phyloP scores from a whole-genome alignment of 2,888 invertebrate genomes.

The Volucella inflata region DNA sequence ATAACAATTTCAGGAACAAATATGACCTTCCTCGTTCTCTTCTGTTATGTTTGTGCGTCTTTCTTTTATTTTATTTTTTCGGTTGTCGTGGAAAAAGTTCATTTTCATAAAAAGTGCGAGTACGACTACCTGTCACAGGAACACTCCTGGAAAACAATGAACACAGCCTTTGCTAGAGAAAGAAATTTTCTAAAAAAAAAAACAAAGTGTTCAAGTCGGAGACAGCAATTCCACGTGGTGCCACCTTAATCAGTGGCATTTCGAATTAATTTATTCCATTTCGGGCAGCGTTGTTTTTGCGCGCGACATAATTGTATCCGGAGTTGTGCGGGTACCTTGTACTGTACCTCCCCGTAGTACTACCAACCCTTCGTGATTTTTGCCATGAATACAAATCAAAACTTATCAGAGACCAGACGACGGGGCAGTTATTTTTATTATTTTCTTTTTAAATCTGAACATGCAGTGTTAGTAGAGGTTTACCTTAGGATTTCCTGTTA shows the following conservation, averaged over 20 bases:
- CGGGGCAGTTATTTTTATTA: constrained; percentile 12
- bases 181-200: not conserved
- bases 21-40: constrained; percentile 26
- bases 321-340: constrained; percentile 11
- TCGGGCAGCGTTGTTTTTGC: not conserved
- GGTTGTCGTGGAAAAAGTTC: constrained; percentile 41
- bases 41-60: not conserved
- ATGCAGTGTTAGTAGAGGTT: no score
- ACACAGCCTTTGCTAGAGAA: not conserved
- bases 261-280: constrained; percentile 68
- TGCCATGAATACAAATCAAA: constrained; percentile 50
- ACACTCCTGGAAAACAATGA: constrained; percentile 6
- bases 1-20: constrained; percentile 44
- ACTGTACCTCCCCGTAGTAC: not conserved
- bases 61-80: not conserved
- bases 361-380: constrained; percentile 51
- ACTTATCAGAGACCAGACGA: constrained; percentile 40
- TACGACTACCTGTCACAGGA: not conserved
- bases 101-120: not conserved
- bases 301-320: no score
- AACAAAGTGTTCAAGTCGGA: not conserved
- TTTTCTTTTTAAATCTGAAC: no score
- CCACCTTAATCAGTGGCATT: constrained; percentile 36
- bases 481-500: no score
- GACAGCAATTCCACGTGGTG: constrained; percentile 14